These are phyloP conservation scores for Synergus japonicus DNA, from an alignment of 2,888 invertebrate genomes.

Conservation along the genomic window DNA sequence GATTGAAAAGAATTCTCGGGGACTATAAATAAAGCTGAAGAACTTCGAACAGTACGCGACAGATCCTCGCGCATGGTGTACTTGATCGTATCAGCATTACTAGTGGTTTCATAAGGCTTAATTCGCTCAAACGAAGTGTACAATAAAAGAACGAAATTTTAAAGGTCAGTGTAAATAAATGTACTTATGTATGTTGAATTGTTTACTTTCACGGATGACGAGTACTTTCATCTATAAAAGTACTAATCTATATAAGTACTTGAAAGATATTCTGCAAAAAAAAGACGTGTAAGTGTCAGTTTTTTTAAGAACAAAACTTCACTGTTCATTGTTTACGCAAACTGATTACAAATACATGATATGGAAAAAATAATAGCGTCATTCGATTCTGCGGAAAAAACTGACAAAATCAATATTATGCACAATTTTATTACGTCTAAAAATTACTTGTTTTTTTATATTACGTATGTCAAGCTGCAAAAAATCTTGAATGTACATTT, in stretches of 20 bases:
- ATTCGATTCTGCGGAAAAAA: too few relatives aligned
- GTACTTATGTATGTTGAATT: background rate
- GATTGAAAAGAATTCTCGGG: conserved; percentile 33
- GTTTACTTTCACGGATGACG: background rate
- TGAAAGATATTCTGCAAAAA: background rate
- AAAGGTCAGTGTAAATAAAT: conserved; percentile 20
- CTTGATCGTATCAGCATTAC: conserved; percentile 35
- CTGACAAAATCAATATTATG: too few relatives aligned
- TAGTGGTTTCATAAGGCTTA: background rate
- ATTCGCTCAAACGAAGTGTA: background rate
- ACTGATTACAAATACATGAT: too few relatives aligned
- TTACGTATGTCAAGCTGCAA: too few relatives aligned
- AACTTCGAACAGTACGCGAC: conserved; percentile 46
- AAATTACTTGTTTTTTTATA: too few relatives aligned
- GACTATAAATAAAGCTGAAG: conserved; percentile 58
- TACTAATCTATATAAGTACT: too few relatives aligned
- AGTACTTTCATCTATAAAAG: background rate
- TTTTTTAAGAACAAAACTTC: too few relatives aligned
- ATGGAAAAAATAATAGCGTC: too few relatives aligned
- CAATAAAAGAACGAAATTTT: background rate
- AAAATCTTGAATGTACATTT: too few relatives aligned
- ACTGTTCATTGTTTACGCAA: too few relatives aligned
- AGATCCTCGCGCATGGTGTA: conserved; percentile 17
- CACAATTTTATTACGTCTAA: too few relatives aligned
- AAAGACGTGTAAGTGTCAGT: background rate